Conservation (phyloP, 2,113 vertebrate genomes). For the Cariama cristata region DNA sequence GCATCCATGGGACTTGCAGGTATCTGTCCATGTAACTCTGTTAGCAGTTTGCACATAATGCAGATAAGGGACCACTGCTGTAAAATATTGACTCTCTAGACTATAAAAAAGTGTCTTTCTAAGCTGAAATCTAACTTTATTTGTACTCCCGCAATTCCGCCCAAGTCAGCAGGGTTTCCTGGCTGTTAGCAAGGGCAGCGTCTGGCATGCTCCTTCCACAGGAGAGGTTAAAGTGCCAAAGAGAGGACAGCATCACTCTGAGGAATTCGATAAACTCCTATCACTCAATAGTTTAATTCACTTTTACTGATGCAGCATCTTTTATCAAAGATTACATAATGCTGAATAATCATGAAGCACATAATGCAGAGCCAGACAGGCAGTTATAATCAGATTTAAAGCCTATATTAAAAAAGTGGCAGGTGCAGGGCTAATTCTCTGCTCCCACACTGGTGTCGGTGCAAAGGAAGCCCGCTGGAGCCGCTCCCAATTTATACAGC, state of each 20-base stretch:
- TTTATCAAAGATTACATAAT: slow-evolving; percentile 72
- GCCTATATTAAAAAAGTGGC: slow-evolving; percentile 30
- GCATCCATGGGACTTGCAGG: background rate
- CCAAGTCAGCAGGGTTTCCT: slow-evolving; percentile 52
- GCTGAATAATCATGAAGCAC: slow-evolving; percentile 54
- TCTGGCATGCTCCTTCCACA: background rate
- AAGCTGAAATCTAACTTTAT: slow-evolving; percentile 56
- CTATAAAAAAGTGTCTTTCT: slow-evolving; percentile 47
- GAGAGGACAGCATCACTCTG: slow-evolving; percentile 1
- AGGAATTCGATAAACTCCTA: slow-evolving; percentile 57
- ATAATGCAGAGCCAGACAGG: slow-evolving; percentile 50
- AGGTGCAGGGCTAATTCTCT: slow-evolving; percentile 23
- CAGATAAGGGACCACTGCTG: background rate
- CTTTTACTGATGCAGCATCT: slow-evolving; percentile 60
- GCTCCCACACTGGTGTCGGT: background rate
- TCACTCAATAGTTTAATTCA: slow-evolving; percentile 68
- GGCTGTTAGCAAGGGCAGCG: slow-evolving; percentile 30
- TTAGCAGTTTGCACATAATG: background rate
- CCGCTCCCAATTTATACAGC: background rate
- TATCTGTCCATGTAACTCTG: background rate
- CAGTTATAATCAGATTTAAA: slow-evolving; percentile 72
- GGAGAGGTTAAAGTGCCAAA: slow-evolving; percentile 54
- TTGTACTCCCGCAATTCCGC: slow-evolving; percentile 30
- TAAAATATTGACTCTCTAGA: slow-evolving; percentile 29
- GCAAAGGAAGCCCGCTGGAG: background rate